Percentiles rank a stretch among this genome's conserved stretches.
Conservation (phyloP, 1,140 invertebrate species). For the Camponotus vicinus region DNA sequence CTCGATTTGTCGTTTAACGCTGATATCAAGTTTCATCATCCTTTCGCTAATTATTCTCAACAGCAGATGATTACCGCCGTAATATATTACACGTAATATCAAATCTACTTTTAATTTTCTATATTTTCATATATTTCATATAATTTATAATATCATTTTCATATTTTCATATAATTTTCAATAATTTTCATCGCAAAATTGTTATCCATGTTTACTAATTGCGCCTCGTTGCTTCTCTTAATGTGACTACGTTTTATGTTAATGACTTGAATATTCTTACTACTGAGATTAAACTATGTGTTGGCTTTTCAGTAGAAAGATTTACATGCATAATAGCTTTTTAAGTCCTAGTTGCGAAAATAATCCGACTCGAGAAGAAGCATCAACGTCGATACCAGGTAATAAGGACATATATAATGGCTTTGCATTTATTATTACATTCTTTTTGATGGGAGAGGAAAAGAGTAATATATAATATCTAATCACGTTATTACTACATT, state of each 20-base stretch:
- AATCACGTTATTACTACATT: not conserved
- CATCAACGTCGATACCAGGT: not conserved
- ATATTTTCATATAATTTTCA: too few species aligned
- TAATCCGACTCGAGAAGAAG: not conserved
- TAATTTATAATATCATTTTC: too few species aligned
- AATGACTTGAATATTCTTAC: constrained; percentile 32
- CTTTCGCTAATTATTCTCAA: not conserved
- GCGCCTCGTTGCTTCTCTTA: not conserved
- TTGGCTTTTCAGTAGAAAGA: not conserved
- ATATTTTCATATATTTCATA: too few species aligned
- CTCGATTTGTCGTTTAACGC: constrained; percentile 38
- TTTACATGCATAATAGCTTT: constrained; percentile 17
- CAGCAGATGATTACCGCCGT: not conserved
- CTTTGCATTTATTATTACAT: constrained; percentile 4
- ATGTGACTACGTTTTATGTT: constrained; percentile 12
- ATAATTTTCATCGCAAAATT: not conserved
- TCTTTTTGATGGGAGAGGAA: not conserved
- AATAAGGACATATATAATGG: not conserved
- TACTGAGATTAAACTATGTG: not conserved
- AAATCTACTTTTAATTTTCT: constrained; percentile 3
- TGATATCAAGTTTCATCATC: constrained; percentile 11
- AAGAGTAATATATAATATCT: not conserved
- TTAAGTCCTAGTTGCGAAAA: constrained; percentile 4
- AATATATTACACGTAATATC: constrained; percentile 13
- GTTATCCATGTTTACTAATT: not conserved